These are phyloP conservation scores for Ectropis crepuscularia DNA, from an alignment of 2,888 invertebrate genomes.

Conservation along the genomic window DNA sequence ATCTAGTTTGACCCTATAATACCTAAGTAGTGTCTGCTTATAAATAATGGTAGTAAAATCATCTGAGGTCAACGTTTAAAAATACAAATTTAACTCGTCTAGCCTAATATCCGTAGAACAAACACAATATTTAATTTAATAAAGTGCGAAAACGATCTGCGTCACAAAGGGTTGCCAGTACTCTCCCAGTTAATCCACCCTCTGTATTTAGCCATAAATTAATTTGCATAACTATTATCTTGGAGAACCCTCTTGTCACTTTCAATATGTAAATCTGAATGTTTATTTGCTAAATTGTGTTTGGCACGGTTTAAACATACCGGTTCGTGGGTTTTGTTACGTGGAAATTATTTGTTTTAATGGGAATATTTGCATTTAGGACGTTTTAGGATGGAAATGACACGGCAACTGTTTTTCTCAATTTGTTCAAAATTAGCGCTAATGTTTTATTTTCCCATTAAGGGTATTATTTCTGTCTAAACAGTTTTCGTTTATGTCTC, in stretches of 20 bases:
- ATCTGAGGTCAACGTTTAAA: no score
- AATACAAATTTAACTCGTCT: neutral
- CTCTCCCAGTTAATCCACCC: slow-evolving; percentile 39
- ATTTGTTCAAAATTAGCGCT: neutral
- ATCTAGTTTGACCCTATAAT: no score
- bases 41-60: no score
- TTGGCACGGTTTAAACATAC: slow-evolving; percentile 54
- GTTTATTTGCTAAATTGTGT: slow-evolving; percentile 77
- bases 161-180: slow-evolving; percentile 26
- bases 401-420: neutral
- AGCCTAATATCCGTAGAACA: neutral
- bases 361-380: slow-evolving; percentile 1
- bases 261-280: slow-evolving; percentile 62
- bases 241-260: slow-evolving; percentile 57
- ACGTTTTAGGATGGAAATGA: no score
- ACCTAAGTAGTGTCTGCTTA: no score
- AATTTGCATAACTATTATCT: slow-evolving; percentile 75
- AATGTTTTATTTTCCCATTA: no score
- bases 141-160: slow-evolving; percentile 41
- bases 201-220: slow-evolving; percentile 52
- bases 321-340: slow-evolving; percentile 30
- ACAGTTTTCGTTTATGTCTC: no score
- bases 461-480: no score
- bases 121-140: slow-evolving; percentile 37
- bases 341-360: slow-evolving; percentile 20